Evolutionary conservation across 2,888 invertebrate genomes (phyloP).

Genomic region (Dicycla oo): DNA sequence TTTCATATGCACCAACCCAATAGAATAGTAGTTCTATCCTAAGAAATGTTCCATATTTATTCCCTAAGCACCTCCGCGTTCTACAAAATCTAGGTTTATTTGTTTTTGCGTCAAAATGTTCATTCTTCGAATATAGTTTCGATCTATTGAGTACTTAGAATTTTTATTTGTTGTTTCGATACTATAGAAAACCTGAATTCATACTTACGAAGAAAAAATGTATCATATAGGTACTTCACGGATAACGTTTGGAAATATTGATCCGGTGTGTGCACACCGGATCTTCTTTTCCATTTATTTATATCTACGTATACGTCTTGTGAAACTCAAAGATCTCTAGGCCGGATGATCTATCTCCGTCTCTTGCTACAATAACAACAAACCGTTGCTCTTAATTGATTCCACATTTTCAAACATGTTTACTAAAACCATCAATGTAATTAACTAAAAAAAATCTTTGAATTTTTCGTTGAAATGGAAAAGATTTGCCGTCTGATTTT

Average conservation of each 20-base stretch:
- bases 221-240: not conserved
- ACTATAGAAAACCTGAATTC: not conserved
- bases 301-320: slow-evolving; percentile 23
- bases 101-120: slow-evolving; percentile 4
- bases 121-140: slow-evolving; percentile 4
- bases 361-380: slow-evolving; percentile 21
- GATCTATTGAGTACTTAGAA: slow-evolving; percentile 2
- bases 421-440: slow-evolving; percentile 19
- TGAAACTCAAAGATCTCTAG: slow-evolving; percentile 27
- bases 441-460: not conserved
- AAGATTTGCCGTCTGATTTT: slow-evolving; percentile 9
- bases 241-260: slow-evolving; percentile 10
- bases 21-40: not conserved
- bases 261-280: slow-evolving; percentile 25
- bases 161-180: slow-evolving; percentile 4
- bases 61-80: not conserved
- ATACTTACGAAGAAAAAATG: slow-evolving; percentile 1
- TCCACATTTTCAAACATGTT: slow-evolving; percentile 39
- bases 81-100: slow-evolving; percentile 26
- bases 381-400: slow-evolving; percentile 45
- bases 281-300: slow-evolving; percentile 37
- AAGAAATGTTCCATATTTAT: slow-evolving; percentile 6
- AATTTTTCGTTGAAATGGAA: slow-evolving; percentile 12
- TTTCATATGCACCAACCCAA: too few relatives aligned
- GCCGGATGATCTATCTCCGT: slow-evolving; percentile 41